phyloP scores from a whole-genome alignment of 30 jellyfish, hydroid and myxozoan genomes.

The Aurelia aurita region DNA sequence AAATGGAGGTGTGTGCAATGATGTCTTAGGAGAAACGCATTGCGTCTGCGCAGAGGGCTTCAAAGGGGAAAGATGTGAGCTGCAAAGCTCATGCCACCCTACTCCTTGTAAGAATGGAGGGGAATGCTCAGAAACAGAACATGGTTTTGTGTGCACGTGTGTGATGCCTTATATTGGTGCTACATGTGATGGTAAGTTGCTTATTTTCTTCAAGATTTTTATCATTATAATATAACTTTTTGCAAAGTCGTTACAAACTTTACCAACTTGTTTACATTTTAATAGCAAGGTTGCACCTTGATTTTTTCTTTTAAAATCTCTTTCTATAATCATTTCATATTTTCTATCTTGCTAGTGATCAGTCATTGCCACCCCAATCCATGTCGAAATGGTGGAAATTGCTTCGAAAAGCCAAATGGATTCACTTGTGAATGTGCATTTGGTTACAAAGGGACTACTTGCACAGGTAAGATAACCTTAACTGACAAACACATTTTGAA shows the following conservation, averaged over 20 bases:
- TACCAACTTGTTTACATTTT: no score
- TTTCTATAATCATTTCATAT: no score
- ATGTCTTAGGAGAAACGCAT: constrained; percentile 76
- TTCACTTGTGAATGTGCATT: constrained; percentile 57
- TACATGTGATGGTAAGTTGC: constrained; percentile 59
- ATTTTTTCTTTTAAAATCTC: no score
- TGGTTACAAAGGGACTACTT: constrained; percentile 72
- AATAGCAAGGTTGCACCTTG: no score
- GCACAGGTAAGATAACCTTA: constrained; percentile 55
- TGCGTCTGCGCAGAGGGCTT: constrained; percentile 87
- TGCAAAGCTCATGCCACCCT: constrained; percentile 66
- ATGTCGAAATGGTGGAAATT: constrained; percentile 87
- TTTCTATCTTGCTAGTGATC: constrained; percentile 34
- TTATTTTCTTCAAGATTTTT: neutral
- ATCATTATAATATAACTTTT: no score
- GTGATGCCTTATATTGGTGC: constrained; percentile 53
- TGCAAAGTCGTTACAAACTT: no score
- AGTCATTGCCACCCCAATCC: constrained; percentile 99
- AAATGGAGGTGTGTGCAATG: constrained; percentile 95
- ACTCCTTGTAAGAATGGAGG: constrained; percentile 81
- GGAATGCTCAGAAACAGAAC: constrained; percentile 67
- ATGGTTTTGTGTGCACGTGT: constrained; percentile 77
- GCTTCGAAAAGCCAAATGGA: constrained; percentile 65
- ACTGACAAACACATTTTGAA: neutral
- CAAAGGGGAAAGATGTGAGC: constrained; percentile 95